Percentiles rank a stretch among this genome's conserved stretches.
phyloP scores from a whole-genome alignment of 1,140 invertebrate species.

The Phenacoccus solenopsis region DNA sequence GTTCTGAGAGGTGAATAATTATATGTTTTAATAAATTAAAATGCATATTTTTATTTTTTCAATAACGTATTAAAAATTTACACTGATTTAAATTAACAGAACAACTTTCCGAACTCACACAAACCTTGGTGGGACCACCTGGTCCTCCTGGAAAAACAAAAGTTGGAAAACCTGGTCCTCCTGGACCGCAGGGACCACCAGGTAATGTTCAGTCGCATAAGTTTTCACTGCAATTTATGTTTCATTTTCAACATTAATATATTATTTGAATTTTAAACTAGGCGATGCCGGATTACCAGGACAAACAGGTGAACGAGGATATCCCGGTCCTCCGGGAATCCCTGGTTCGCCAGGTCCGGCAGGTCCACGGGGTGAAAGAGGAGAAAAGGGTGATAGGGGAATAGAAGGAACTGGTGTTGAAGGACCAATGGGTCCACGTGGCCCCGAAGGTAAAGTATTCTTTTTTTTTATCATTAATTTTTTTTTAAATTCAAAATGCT shows the following conservation, averaged over 20 bases:
- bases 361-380: slow-evolving; percentile 47
- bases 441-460: slow-evolving; percentile 41
- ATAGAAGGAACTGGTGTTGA: slow-evolving; percentile 50
- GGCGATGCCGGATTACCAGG: slow-evolving; percentile 33
- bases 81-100: slow-evolving; percentile 33
- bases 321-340: slow-evolving; percentile 38
- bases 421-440: slow-evolving; percentile 50
- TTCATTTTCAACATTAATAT: background rate
- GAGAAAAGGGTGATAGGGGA: slow-evolving; percentile 59
- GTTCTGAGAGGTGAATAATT: slow-evolving; percentile 31
- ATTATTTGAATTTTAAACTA: background rate
- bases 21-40: background rate
- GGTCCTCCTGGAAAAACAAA: slow-evolving; percentile 45
- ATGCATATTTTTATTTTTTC: background rate
- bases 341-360: slow-evolving; percentile 48
- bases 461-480: background rate
- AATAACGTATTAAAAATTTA: background rate
- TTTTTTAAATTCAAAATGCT: background rate
- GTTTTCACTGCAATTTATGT: too few species aligned
- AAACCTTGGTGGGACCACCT: slow-evolving; percentile 44
- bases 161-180: slow-evolving; percentile 43
- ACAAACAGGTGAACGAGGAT: slow-evolving; percentile 30
- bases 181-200: slow-evolving; percentile 46
- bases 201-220: too few species aligned
- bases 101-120: slow-evolving; percentile 45